Evolutionary conservation across 2,113 vertebrate species (phyloP).

Genomic region (Neoarius graeffei): DNA sequence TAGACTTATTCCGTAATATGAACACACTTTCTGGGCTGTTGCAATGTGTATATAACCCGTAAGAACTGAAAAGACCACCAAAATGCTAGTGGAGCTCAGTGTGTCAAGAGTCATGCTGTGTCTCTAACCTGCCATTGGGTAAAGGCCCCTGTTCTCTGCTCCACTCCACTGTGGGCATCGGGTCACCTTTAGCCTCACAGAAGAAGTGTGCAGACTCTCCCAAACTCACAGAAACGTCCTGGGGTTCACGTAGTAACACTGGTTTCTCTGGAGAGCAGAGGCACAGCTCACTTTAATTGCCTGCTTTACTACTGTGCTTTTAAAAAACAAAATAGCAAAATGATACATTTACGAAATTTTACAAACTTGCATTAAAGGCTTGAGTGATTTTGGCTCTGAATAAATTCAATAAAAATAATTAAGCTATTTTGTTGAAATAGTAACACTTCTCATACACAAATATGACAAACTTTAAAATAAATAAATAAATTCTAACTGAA

Average conservation of each 20-base stretch:
- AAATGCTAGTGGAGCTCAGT: not conserved
- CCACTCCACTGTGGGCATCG: constrained; percentile 75
- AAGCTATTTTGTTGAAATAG: not conserved
- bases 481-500: not conserved
- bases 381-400: not conserved
- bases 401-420: not conserved
- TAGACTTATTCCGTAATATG: not conserved
- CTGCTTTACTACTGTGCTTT: not conserved
- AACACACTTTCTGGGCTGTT: not conserved
- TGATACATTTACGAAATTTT: not conserved
- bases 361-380: not conserved
- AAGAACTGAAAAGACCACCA: not conserved
- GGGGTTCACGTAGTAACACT: constrained; percentile 66
- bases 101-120: constrained; percentile 31
- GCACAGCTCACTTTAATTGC: not conserved
- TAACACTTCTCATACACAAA: not conserved
- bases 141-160: constrained; percentile 78
- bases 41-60: not conserved
- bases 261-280: constrained; percentile 73
- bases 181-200: constrained; percentile 78
- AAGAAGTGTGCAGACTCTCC: constrained; percentile 78
- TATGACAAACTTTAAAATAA: not conserved
- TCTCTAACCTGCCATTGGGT: constrained; percentile 83
- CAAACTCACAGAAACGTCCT: constrained; percentile 57
- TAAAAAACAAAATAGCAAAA: not conserved